phyloP scores from a whole-genome alignment of 2,888 invertebrate species.

The Drosophila longiperda region DNA sequence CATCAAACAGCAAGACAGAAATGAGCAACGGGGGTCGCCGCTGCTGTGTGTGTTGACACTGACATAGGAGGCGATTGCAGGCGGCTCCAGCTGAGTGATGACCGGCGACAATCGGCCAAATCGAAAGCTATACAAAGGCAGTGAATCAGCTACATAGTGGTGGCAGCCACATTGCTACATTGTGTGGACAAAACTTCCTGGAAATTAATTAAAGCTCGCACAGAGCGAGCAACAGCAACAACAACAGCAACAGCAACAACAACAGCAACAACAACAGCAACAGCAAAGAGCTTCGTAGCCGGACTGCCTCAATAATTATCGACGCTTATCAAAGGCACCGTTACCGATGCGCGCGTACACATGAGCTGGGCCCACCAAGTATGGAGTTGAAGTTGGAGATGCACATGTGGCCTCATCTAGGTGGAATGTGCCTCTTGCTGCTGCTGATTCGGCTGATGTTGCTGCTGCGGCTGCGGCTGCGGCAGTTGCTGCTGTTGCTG shows the following conservation, averaged over 20 bases:
- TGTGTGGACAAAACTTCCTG: constrained; percentile 73
- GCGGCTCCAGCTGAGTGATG: constrained; percentile 75
- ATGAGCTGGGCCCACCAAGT: constrained; percentile 60
- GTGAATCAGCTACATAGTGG: not conserved
- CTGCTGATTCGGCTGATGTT: constrained; percentile 22
- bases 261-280: constrained; percentile 14
- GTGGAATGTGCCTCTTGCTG: constrained; percentile 58
- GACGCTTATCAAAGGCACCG: constrained; percentile 83
- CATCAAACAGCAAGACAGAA: constrained; percentile 78
- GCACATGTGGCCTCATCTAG: constrained; percentile 58
- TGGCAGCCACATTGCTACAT: constrained; percentile 2
- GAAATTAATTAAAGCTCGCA: constrained; percentile 77
- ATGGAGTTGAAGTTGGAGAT: constrained; percentile 35
- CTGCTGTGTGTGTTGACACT: constrained; percentile 69
- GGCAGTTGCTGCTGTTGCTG: constrained; percentile 34
- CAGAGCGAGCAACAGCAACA: constrained; percentile 33
- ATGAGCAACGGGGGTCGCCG: constrained; percentile 68
- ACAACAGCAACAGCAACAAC: constrained; percentile 1
- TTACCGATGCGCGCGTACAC: constrained; percentile 77
- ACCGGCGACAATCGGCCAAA: constrained; percentile 76
- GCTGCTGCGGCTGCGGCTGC: constrained; percentile 21
- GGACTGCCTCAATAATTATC: constrained; percentile 80
- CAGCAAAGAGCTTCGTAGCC: constrained; percentile 4
- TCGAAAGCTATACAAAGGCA: constrained; percentile 58
- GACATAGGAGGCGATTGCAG: constrained; percentile 61